Conservation (phyloP, 2,113 vertebrate species). For the Platysteira castanea region DNA sequence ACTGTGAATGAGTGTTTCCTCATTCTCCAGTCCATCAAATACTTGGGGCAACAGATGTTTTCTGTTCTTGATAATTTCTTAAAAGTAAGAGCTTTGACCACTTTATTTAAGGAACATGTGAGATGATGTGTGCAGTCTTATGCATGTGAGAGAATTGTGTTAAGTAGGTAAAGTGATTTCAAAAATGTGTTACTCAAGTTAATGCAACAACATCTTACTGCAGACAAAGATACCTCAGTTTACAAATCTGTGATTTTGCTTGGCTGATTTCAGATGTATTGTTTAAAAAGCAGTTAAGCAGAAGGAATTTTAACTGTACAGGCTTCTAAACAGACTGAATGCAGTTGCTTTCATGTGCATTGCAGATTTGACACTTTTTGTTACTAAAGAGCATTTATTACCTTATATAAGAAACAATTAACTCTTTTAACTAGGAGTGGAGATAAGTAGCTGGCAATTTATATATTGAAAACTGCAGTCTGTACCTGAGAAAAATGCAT, state of each 20-base stretch:
- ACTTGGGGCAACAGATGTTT: background rate
- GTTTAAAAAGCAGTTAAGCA: background rate
- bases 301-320: background rate
- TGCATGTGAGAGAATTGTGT: background rate
- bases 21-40: background rate
- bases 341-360: background rate
- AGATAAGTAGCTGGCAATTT: background rate
- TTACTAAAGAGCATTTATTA: background rate
- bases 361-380: background rate
- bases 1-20: background rate
- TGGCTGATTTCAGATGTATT: background rate
- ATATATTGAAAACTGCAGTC: background rate
- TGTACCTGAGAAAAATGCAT: background rate
- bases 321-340: background rate
- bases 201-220: background rate
- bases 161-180: background rate
- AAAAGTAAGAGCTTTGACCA: background rate
- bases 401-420: background rate
- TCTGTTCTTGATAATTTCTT: background rate
- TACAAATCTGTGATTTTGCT: background rate
- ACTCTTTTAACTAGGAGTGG: background rate
- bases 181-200: background rate
- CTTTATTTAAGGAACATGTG: background rate
- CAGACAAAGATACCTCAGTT: background rate
- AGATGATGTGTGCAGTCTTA: background rate